Evolutionary conservation across 2,113 vertebrate species (phyloP).

Genomic region (Lepus americanus): DNA sequence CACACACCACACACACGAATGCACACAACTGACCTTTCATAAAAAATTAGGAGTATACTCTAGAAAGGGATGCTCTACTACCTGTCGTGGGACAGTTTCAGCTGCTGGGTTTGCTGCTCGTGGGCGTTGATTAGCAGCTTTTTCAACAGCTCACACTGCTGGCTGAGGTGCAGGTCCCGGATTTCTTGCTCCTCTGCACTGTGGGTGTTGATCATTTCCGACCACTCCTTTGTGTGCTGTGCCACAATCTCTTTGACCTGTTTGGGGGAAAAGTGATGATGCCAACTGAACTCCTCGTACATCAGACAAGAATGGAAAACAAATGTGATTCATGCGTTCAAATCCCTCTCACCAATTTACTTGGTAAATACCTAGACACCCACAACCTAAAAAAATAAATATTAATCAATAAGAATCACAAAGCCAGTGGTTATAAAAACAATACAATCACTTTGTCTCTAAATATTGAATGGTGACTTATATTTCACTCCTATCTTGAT

Average conservation of each 20-base stretch:
- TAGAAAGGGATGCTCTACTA: conserved; percentile 77
- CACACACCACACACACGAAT: no score
- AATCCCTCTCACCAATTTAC: background rate
- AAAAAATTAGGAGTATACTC: background rate
- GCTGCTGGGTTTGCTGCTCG: conserved; percentile 95
- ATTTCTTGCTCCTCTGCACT: conserved; percentile 95
- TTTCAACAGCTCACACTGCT: conserved; percentile 96
- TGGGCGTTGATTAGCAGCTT: conserved; percentile 94
- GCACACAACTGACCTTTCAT: background rate
- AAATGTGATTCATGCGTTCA: background rate
- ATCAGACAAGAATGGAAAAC: background rate
- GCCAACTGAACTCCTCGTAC: background rate
- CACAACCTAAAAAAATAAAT: background rate
- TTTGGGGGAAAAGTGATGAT: background rate
- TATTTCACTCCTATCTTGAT: background rate
- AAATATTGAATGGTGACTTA: background rate
- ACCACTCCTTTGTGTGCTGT: conserved; percentile 99
- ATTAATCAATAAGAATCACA: background rate
- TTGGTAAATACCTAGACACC: background rate
- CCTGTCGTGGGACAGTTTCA: conserved; percentile 97
- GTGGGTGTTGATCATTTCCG: conserved; percentile 95
- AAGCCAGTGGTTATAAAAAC: background rate
- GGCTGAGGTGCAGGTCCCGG: conserved; percentile 94
- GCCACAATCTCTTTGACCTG: conserved; percentile 98
- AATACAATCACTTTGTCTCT: background rate